Evolutionary conservation across 2,888 invertebrate species (phyloP).

Genomic region (Leptothorax acervorum): DNA sequence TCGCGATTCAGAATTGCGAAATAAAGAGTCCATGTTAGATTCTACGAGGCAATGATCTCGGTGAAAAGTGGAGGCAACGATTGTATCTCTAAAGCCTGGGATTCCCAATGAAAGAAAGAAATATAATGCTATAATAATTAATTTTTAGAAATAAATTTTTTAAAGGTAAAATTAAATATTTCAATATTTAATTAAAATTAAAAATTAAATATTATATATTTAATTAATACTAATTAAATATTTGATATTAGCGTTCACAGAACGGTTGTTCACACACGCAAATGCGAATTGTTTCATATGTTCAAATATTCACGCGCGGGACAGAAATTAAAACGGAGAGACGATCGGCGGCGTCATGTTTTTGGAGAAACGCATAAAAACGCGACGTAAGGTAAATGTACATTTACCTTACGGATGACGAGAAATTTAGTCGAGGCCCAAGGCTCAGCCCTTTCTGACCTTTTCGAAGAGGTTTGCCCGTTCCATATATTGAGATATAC

Average conservation of each 20-base stretch:
- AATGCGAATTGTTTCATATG: background rate
- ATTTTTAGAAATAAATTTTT: background rate
- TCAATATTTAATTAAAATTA: too few species aligned
- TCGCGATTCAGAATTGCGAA: background rate
- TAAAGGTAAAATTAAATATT: background rate
- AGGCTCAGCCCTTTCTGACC: background rate
- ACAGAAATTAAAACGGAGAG: background rate
- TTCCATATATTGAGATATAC: background rate
- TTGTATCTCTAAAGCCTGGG: background rate
- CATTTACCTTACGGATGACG: background rate
- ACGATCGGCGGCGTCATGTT: background rate
- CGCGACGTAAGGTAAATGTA: background rate
- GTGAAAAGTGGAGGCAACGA: background rate
- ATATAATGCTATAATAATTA: background rate
- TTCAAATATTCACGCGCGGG: conserved; percentile 8
- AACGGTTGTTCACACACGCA: background rate
- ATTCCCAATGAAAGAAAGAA: background rate
- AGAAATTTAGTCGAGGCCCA: conserved; percentile 25
- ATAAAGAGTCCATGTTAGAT: background rate
- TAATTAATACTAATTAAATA: background rate
- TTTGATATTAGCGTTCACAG: background rate
- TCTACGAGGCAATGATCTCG: too few species aligned
- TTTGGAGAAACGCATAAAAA: background rate
- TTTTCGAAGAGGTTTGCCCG: background rate
- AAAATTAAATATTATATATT: background rate